Base-by-base conservation (phyloP, 2,113 vertebrate genomes). In the Psittacula cyanocephala region DNA sequence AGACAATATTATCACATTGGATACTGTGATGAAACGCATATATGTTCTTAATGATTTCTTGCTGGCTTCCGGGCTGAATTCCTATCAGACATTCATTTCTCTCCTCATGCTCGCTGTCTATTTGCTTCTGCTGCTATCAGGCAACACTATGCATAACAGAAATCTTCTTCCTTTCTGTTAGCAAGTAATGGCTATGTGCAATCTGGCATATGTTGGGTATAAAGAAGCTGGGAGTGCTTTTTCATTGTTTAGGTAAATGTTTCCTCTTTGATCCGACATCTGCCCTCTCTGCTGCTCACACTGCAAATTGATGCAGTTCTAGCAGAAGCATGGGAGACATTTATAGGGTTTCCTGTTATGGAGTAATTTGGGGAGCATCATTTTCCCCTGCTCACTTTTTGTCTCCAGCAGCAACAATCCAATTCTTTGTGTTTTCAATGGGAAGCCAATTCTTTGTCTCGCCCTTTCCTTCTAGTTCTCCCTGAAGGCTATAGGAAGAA, bases 401-500 rank as follows among this genome's bases (percentile, higher is more conserved):
- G 89, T 74, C 83, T 87, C 93, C 78, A 93, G 83, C 83, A 90
- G 13, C 81, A 92, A 92, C 95, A 96, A 91, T 89, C 57, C 59
- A 87, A 50, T 76, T 87, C 96, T 96, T 95, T 94, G 88, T 96
- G 86, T 77, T 93, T 94, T 96, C 4, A 0, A 79, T 9, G 55
- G 91, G 91, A 94, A 93, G 47, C 90, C 67, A 85, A 55, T 95
- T 93, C 88, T 91, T 94, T 76, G 67, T 93, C 88, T 93, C 1
- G 0, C 72, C 57, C 52, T 89, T 95, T 96, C 74, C 91, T 96
- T 92, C 92, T 87, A 74, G 77, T 46, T 91, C 39, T 95, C 92
- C 96, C 96, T 95, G 86, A 95, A 96, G 96, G 96, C 86, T 91
- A 53, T 13, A 92, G 92, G 80, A 93, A 96, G 88, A 96, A 86